Conservation (phyloP, 2,888 invertebrate species). For the Dynastes maya region DNA sequence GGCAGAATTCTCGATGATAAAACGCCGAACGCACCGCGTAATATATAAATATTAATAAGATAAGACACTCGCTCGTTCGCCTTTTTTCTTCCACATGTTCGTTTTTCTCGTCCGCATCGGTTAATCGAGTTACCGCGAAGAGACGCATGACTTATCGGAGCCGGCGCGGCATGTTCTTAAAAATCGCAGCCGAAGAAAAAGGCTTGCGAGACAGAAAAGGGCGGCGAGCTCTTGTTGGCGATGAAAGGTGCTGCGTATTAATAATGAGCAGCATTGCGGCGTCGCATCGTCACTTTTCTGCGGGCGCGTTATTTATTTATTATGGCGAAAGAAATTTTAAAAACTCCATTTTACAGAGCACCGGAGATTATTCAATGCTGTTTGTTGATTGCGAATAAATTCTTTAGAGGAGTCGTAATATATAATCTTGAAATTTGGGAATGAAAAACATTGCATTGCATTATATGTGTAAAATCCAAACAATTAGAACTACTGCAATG, state of each 20-base stretch:
- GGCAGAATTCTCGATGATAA: slow-evolving; percentile 38
- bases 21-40: slow-evolving; percentile 38
- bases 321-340: no score
- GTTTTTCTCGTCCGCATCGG: slow-evolving; percentile 10
- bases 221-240: not conserved
- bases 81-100: not conserved
- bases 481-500: no score
- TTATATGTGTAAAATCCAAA: no score
- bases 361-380: no score
- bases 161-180: slow-evolving; percentile 33
- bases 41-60: slow-evolving; percentile 47
- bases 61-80: slow-evolving; percentile 1
- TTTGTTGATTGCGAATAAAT: no score
- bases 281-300: not conserved
- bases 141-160: slow-evolving; percentile 36
- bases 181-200: slow-evolving; percentile 10
- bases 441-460: not conserved
- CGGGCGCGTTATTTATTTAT: no score
- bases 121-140: slow-evolving; percentile 35
- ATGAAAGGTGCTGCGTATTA: slow-evolving; percentile 11
- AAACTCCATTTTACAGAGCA: no score
- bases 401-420: no score
- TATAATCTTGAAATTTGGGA: no score
- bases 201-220: not conserved
- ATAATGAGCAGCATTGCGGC: not conserved